Conservation (phyloP, 2,888 invertebrate species). For the Sesia bembeciformis region DNA sequence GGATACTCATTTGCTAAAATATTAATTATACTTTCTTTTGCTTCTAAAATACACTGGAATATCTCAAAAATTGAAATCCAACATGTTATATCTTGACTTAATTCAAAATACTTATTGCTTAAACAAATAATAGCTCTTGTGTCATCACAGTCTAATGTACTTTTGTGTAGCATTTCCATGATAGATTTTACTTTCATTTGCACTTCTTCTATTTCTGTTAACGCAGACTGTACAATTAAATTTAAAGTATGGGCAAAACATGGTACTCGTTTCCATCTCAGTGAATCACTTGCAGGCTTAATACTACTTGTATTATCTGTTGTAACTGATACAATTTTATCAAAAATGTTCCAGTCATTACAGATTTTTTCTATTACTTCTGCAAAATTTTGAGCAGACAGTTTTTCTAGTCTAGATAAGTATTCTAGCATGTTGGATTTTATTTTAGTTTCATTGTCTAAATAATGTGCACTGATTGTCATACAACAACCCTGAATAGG, state of each 20-base stretch:
- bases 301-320: neutral
- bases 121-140: neutral
- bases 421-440: neutral
- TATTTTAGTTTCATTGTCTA: slow-evolving; percentile 2
- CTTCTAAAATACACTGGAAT: neutral
- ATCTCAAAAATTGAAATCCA: neutral
- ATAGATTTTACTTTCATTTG: slow-evolving; percentile 1
- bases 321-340: neutral
- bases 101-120: neutral
- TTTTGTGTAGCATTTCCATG: neutral
- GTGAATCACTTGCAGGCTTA: neutral
- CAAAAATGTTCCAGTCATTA: neutral
- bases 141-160: neutral
- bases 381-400: neutral
- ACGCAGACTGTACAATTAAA: slow-evolving; percentile 4
- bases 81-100: neutral
- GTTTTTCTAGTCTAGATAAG: neutral
- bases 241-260: slow-evolving; percentile 5
- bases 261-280: slow-evolving; percentile 2
- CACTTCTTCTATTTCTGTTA: slow-evolving; percentile 3
- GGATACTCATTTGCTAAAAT: neutral
- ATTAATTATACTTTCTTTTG: neutral
- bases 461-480: neutral
- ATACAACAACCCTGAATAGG: neutral
- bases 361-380: neutral